Conservation (phyloP, 2,797 vertebrate genomes). For the Eulemur rubriventer region DNA sequence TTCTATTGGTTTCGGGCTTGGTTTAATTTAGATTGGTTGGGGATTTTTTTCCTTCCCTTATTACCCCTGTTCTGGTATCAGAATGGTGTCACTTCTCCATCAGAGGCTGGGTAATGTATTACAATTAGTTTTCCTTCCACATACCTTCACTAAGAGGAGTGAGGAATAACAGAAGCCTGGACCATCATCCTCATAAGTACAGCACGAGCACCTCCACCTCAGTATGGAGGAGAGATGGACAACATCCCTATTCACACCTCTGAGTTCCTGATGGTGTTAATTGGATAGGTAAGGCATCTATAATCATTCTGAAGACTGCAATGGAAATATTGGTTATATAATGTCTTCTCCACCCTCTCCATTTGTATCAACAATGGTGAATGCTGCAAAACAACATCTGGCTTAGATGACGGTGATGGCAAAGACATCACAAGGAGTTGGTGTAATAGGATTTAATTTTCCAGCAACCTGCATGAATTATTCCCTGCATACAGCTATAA, state of each 20-base stretch:
- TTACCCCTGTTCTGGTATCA: neutral
- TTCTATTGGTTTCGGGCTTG: conserved; percentile 80
- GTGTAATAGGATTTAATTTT: conserved; percentile 63
- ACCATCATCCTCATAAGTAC: neutral
- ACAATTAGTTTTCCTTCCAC: neutral
- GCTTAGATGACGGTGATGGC: neutral
- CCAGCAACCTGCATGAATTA: neutral
- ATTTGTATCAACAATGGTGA: neutral
- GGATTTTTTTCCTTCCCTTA: neutral
- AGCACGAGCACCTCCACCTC: neutral
- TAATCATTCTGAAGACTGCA: neutral
- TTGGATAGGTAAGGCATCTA: conserved; percentile 15
- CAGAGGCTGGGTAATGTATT: neutral
- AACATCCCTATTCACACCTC: neutral
- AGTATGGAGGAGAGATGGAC: neutral
- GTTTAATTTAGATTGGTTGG: conserved; percentile 51
- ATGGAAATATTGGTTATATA: neutral
- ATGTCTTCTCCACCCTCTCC: neutral
- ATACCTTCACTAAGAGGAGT: neutral
- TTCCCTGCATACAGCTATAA: neutral
- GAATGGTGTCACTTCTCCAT: neutral
- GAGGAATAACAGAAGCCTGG: neutral
- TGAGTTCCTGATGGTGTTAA: neutral
- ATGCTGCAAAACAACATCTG: neutral
- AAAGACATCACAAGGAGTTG: neutral